These are phyloP conservation scores for Ametastegia equiseti DNA, from an alignment of 2,888 invertebrate genomes.

Conservation along the genomic window DNA sequence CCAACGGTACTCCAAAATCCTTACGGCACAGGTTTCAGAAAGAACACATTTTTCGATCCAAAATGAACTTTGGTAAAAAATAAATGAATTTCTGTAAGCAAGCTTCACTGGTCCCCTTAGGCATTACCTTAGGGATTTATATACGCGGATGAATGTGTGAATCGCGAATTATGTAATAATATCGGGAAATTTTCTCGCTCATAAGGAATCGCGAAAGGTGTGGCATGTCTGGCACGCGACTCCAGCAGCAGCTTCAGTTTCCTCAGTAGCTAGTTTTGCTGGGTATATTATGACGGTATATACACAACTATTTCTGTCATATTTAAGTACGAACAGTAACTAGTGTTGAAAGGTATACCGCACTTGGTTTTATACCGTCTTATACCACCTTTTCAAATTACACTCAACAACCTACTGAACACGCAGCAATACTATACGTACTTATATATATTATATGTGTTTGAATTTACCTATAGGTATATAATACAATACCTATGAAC, in stretches of 20 bases:
- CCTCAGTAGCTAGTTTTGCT: neutral
- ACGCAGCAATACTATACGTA: too few relatives aligned
- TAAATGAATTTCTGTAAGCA: too few relatives aligned
- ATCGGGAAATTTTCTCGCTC: neutral
- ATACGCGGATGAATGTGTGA: too few relatives aligned
- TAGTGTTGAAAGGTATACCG: conserved; percentile 7
- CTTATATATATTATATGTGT: too few relatives aligned
- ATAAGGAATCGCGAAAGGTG: conserved; percentile 19
- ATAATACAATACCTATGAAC: too few relatives aligned
- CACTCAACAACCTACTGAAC: neutral
- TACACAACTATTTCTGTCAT: conserved; percentile 8
- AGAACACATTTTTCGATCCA: too few relatives aligned
- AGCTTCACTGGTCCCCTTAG: too few relatives aligned
- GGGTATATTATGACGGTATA: neutral
- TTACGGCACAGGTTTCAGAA: too few relatives aligned
- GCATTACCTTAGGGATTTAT: too few relatives aligned
- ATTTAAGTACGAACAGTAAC: conserved; percentile 1
- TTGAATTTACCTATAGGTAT: too few relatives aligned
- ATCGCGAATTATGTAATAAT: neutral
- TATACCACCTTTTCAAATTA: neutral
- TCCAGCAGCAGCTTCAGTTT: neutral
- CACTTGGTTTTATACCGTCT: neutral
- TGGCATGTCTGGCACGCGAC: conserved; percentile 32
- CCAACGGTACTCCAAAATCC: too few relatives aligned
- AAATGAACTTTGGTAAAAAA: too few relatives aligned